Evolutionary conservation across 1,140 invertebrate genomes (phyloP), one percentile per base, ranked within the genome.

Genomic region (Leptonema lineaticorne): DNA sequence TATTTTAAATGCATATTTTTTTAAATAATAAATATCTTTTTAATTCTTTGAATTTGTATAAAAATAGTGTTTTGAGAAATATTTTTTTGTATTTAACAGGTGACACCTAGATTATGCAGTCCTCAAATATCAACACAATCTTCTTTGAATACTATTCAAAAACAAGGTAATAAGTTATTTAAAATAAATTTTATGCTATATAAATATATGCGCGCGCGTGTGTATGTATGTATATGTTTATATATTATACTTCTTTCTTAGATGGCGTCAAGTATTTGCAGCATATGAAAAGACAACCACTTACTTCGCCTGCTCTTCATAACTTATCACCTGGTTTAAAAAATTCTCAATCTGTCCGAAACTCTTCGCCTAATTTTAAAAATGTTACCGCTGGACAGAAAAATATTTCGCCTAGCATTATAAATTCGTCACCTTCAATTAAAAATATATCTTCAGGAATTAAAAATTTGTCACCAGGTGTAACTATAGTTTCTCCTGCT

Each of bases 21-120:
- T 41, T 11, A 11, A 41, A 41, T 41, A 41, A 14, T 11, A 41
- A 41, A 41, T 14, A 14, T 41, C 37, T 3, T 14, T 41, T 1
- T 4, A 41, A 41, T 20, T 53, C 4, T 22, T n/a, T 11, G 48
- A 16, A 20, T 53, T 6, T 20, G 24, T 20, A 11, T 53, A 22
- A 2, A 53, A n/a, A 18, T 20, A 3, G 48, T 22, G 11, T 11
- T 58, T n/a, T n/a, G n/a, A n/a, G n/a, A n/a, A 56, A 20, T 37
- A 24, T 20, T 60, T 28, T 28, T 28, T 26, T 30, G 1, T 57
- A 28, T 63, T 63, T 27, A 37, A 63, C 45, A 72, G 70, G 67
- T 72, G 24, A 72, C 67, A 20, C 70, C 70, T 41, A 37, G 67
- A 53, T 62, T 72, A 63, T 69, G 63, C 48, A 72, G 70, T 63